Evolutionary conservation across 2,113 vertebrate genomes (phyloP), one percentile per base, ranked within the genome.

Genomic region (Nyctibius bracteatus): DNA sequence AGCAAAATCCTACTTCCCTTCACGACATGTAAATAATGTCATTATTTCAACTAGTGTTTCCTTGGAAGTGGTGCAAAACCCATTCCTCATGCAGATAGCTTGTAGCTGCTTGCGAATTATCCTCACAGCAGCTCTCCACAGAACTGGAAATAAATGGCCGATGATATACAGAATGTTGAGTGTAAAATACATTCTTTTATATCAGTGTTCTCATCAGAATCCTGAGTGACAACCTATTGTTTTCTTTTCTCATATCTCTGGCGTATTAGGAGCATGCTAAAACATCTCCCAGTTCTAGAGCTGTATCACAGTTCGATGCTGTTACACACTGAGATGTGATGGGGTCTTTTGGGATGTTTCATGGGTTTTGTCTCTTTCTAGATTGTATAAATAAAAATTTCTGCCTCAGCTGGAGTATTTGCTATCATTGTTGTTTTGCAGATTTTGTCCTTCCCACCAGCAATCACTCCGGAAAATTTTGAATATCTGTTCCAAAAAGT

Each of bases 301-400:
- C 86, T 61, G 78, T 65, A 89, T 67, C 84, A 82, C 57, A 91
- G 77, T 57, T 66, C 24, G 65, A 15, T 52, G 83, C 65, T 93
- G 55, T n/a, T 81, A 46, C 6, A 58, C 37, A 4, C 35, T 46
- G 80, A 71, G 52, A 61, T n/a, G 35, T 15, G 77, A 59, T 7
- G 41, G 23, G 16, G 8, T 73, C 92, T 86, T 94, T 35, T 68
- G 95, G 91, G 95, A 94, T 9, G 46, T 39, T 86, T 89, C 47
- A 19, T 39, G 61, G 52, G 49, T 14, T 93, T 93, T 73, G 18
- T 41, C 3, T 15, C 90, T 70, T 92, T 80, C 46, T 63, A 91
- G 44, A 75, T 16, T 92, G 92, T 41, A 88, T 79, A 94, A 92
- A 95, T 74, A 95, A 86, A 86, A 55, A 66, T 51, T 27, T 92